phyloP scores from a whole-genome alignment of 1,140 invertebrate species.

The Drosophila ironensis region DNA sequence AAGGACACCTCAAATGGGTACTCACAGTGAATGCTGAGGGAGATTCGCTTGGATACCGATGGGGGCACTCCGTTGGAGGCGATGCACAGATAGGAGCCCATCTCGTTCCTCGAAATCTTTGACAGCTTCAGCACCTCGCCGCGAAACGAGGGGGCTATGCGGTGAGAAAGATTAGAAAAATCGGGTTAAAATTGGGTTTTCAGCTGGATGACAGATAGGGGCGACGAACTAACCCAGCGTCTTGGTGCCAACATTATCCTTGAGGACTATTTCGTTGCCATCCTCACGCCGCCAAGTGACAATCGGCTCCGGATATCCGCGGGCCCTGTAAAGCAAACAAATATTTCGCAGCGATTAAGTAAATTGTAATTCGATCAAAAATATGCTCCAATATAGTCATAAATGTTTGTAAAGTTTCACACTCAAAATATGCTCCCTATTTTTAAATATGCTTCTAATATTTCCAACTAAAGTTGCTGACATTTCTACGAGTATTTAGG shows the following conservation, averaged over 20 bases:
- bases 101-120: slow-evolving; percentile 92
- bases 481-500: too few relatives aligned
- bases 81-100: slow-evolving; percentile 94
- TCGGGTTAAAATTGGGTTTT: neutral
- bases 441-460: too few relatives aligned
- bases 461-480: too few relatives aligned
- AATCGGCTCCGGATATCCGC: slow-evolving; percentile 91
- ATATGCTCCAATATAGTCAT: too few relatives aligned
- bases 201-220: neutral
- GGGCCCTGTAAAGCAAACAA: slow-evolving; percentile 83
- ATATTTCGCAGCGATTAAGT: neutral
- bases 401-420: too few relatives aligned
- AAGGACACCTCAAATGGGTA: slow-evolving; percentile 61
- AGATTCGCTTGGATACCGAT: slow-evolving; percentile 91
- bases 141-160: slow-evolving; percentile 85
- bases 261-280: slow-evolving; percentile 89
- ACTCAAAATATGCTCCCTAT: too few relatives aligned
- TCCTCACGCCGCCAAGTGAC: slow-evolving; percentile 94
- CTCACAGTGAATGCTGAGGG: slow-evolving; percentile 93
- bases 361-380: too few relatives aligned
- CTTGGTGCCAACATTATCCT: slow-evolving; percentile 85
- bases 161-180: slow-evolving; percentile 9
- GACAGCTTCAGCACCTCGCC: slow-evolving; percentile 89
- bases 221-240: slow-evolving; percentile 84
- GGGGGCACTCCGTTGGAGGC: slow-evolving; percentile 92